Base-by-base conservation (phyloP, 1,140 invertebrate species). In the Lepidurus couesii region DNA sequence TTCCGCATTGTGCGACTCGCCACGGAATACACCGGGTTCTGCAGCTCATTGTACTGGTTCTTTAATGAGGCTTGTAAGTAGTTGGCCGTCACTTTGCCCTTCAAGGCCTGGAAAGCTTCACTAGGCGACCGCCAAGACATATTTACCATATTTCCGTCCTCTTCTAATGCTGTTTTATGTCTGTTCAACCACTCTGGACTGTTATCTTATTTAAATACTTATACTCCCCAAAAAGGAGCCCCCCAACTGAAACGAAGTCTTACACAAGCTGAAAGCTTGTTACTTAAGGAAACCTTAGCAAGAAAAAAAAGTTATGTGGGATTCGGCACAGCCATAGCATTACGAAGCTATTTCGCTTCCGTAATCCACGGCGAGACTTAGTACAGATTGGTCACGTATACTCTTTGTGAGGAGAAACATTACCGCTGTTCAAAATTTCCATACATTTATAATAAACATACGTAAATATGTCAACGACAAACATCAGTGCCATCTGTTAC, bases 221-320 rank as follows among this genome's bases (percentile, higher is more conserved):
- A 65, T n/a, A 65, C 34, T 3, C 26, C 3, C 34, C 34, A 24
- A 24, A 24, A 24, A 24, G 24, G 24, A 24, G 24, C 24, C 24
- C 24, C n/a, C 24, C 24, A 24, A 34, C 34, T 34, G 53, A 65
- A 21, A 13, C 53, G 53, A 65, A 65, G 53, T 21, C 53, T 0
- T 65, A 65, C 53, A 65, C 8, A 65, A 65, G 21, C 53, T n/a
- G 16, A n/a, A 65, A 65, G 53, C 53, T 65, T 65, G 53, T 65
- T 65, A 65, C 53, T 65, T 21, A 65, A 65, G 21, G 53, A 65
- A 65, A 65, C 53, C 53, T 65, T 65, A 65, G 7, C 53, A 65
- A 65, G 53, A 21, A 34, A 4, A 34, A 34, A 34, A 34, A 21
- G 16, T 21, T 65, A 65, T 21, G 53, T 21, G 16, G 53, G 53